Evolutionary conservation across 2,113 vertebrate genomes (phyloP), one percentile per base, ranked within the genome.

Genomic region (Pelusios castaneus): DNA sequence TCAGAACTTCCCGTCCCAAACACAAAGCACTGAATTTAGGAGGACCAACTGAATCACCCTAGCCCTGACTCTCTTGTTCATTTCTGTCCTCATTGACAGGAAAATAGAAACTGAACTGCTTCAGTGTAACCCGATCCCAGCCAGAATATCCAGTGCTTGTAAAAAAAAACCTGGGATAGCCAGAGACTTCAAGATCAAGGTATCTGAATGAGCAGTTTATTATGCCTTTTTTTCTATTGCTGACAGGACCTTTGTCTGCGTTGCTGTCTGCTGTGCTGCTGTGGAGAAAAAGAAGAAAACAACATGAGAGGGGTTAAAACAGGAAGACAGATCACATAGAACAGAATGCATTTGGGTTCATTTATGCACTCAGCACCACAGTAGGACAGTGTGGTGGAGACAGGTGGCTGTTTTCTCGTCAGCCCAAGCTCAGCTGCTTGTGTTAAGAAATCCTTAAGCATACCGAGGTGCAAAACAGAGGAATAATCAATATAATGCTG

Each of bases 401-500:
- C 22, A 73, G 92, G 41, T 79, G 56, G 11, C 47, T 95, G 55
- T 5, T 94, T 22, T 89, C n/a, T 87, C 89, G 87, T 78, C 49
- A 94, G 85, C 56, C 47, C 75, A 58, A 88, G 34, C 16, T 82
- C 87, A 92, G 16, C 75, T 94, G 67, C 89, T 96, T 93, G n/a
- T 12, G 10, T 11, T 7, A 11, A 38, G 38, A 21, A 60, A 93
- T 88, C 9, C 41, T 87, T 60, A 96, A 94, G 82, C 51, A 60
- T 88, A 73, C 91, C 88, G 95, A 91, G 58, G 92, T 79, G 88
- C 58, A 89, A 76, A 96, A 95, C 49, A 25, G 51, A 54, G 60
- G 27, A 41, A 89, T 93, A 94, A 92, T 70, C 90, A 87, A 92
- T 77, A 80, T 52, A 29, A 17, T 93, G 51, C 83, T 52, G 56